These are phyloP conservation scores for Leptothorax acervorum DNA, from an alignment of 2,888 invertebrate species.

Conservation along the genomic window DNA sequence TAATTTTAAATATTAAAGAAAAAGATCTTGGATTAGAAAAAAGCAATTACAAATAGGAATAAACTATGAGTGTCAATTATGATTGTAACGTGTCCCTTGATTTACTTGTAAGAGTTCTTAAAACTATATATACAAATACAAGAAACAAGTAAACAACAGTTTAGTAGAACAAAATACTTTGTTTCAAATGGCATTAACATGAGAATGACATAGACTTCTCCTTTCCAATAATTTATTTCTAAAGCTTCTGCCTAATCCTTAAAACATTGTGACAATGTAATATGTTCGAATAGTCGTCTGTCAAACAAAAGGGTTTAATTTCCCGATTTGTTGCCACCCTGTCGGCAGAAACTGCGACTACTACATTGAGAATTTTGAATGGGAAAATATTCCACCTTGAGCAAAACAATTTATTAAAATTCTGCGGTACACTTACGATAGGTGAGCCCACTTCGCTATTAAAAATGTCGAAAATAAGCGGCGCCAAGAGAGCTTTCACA, in stretches of 20 bases:
- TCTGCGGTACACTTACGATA: conserved; percentile 77
- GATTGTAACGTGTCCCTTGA: neutral
- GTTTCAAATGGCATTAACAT: neutral
- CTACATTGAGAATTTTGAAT: neutral
- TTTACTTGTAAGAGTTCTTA: neutral
- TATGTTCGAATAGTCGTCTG: neutral
- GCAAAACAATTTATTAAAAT: neutral
- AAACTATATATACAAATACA: neutral
- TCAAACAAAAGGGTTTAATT: neutral
- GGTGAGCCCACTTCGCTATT: conserved; percentile 91
- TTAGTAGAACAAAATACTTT: neutral
- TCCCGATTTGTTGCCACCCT: neutral
- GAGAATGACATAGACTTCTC: neutral
- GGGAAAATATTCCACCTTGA: neutral
- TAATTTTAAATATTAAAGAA: neutral
- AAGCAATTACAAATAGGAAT: neutral
- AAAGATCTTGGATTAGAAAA: neutral
- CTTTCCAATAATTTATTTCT: neutral
- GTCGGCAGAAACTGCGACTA: no score
- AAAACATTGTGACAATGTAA: neutral
- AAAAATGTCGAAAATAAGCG: conserved; percentile 88
- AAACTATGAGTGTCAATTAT: neutral
- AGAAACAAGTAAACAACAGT: neutral
- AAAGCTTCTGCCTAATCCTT: neutral
- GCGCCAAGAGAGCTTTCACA: conserved; percentile 89